These are phyloP conservation scores for Ailurus styani DNA, from an alignment of 2,113 vertebrate genomes.

Conservation along the genomic window DNA sequence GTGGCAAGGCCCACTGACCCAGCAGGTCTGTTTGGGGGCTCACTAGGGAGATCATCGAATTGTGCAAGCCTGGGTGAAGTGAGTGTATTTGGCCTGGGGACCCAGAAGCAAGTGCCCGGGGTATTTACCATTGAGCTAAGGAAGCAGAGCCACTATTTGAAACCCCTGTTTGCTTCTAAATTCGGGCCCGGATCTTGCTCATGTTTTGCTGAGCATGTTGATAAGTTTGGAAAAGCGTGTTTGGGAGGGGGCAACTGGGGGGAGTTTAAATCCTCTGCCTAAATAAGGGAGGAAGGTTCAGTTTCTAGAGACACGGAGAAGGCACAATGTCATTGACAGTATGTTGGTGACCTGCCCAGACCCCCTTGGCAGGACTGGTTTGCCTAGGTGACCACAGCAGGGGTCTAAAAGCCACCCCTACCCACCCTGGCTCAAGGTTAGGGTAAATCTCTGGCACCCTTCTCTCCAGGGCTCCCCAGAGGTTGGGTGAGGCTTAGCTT, in stretches of 20 bases:
- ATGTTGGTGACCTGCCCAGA: background rate
- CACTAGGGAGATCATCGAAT: background rate
- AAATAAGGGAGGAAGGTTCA: background rate
- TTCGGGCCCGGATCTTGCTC: background rate
- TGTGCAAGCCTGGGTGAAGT: background rate
- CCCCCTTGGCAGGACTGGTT: background rate
- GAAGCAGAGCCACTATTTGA: background rate
- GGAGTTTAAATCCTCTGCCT: background rate
- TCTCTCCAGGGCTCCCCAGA: background rate
- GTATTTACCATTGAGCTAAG: accelerated
- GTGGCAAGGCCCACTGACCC: background rate
- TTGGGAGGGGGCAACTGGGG: background rate
- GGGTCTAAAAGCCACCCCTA: background rate
- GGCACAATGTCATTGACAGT: accelerated
- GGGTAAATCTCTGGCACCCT: background rate
- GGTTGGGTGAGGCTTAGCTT: background rate
- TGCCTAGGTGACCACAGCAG: no score
- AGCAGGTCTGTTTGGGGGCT: background rate
- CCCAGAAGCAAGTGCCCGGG: background rate
- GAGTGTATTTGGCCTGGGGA: background rate
- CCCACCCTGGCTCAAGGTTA: background rate
- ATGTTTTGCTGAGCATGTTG: background rate
- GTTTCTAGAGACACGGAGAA: background rate
- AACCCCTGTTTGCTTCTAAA: background rate
- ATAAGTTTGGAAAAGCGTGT: background rate